Conservation (phyloP, 2,888 invertebrate species). For the Nesidiocoris tenuis region DNA sequence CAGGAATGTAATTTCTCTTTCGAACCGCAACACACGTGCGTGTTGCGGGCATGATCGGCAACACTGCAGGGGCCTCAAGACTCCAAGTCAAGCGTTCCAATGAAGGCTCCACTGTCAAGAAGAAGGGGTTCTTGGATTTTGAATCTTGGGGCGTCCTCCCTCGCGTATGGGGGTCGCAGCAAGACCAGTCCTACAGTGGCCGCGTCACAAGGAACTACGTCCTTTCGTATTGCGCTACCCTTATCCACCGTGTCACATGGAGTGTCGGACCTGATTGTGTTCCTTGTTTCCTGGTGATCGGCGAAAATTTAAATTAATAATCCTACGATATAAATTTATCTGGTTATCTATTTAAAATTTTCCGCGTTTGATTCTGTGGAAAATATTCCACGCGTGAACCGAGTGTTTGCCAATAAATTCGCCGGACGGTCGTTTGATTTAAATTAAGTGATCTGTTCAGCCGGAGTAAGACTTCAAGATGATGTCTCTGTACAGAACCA, state of each 20-base stretch:
- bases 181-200: constrained; percentile 40
- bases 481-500: constrained; percentile 62
- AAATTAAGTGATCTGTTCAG: constrained; percentile 3
- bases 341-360: too few species aligned
- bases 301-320: too few species aligned
- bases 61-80: too few species aligned
- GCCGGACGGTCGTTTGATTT: constrained; percentile 3
- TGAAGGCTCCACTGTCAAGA: neutral
- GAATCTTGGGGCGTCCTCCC: neutral
- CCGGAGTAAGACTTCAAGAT: constrained; percentile 55
- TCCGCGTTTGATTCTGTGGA: too few species aligned
- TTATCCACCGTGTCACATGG: constrained; percentile 24
- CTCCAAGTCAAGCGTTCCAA: too few species aligned
- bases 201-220: neutral
- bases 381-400: neutral
- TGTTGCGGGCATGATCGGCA: too few species aligned
- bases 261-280: constrained; percentile 44
- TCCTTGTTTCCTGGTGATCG: neutral
- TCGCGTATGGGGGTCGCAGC: neutral
- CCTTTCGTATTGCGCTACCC: neutral
- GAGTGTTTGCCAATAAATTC: neutral
- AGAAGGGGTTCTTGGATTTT: too few species aligned
- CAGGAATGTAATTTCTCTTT: too few species aligned
- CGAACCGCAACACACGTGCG: too few species aligned
- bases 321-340: too few species aligned